phyloP scores from a whole-genome alignment of 2,888 invertebrate species.

The Lacanobia oleracea region DNA sequence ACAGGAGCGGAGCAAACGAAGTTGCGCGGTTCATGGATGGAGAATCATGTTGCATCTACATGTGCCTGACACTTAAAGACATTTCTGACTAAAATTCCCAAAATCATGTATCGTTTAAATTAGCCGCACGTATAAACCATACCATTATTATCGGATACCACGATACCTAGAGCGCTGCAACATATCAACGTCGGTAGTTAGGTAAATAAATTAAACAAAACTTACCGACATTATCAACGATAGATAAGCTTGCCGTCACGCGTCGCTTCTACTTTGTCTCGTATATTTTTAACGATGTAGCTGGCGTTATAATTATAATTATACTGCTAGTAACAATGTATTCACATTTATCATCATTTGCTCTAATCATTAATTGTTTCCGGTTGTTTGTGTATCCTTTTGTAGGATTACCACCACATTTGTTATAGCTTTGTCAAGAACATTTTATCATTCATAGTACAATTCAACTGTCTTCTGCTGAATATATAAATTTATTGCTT shows the following conservation, averaged over 20 bases:
- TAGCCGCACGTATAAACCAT: background rate
- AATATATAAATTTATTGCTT: background rate
- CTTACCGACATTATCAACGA: conserved; percentile 30
- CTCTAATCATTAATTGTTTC: conserved; percentile 16
- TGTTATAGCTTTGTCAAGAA: background rate
- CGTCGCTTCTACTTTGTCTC: background rate
- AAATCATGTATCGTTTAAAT: background rate
- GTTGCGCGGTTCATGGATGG: too few species aligned
- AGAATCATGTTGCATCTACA: background rate
- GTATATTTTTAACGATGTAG: conserved; percentile 1
- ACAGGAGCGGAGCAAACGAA: too few species aligned
- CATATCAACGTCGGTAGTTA: conserved; percentile 29
- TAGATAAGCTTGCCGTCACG: conserved; percentile 9
- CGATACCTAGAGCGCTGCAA: conserved; percentile 3
- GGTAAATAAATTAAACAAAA: conserved; percentile 38
- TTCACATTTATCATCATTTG: conserved; percentile 12
- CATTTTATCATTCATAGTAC: background rate
- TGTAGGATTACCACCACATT: background rate
- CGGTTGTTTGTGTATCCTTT: background rate
- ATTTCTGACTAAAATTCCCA: background rate
- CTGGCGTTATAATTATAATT: background rate
- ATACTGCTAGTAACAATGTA: background rate
- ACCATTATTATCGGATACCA: conserved; percentile 8
- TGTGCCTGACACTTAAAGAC: background rate
- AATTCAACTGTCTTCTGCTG: background rate